Percentiles rank a stretch among this genome's conserved stretches.
Evolutionary conservation across 2,888 invertebrate species (phyloP).

Genomic region (Syrphus vitripennis): DNA sequence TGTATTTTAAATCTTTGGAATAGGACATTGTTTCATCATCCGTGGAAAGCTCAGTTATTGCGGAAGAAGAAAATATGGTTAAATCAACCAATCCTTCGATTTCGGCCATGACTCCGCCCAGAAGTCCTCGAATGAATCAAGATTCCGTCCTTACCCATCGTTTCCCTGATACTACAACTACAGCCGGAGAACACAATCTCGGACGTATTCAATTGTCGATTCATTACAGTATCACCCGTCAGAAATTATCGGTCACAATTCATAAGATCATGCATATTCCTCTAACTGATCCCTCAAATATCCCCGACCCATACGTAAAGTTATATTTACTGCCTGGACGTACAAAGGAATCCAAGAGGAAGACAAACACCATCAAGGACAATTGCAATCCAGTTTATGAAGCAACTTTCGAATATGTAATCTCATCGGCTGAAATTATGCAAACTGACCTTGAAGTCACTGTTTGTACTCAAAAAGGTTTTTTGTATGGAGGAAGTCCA

Average conservation of each 20-base stretch:
- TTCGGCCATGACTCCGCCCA: conserved; percentile 75
- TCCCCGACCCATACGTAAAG: conserved; percentile 95
- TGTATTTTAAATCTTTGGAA: neutral
- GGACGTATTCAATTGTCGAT: conserved; percentile 93
- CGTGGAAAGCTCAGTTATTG: conserved; percentile 75
- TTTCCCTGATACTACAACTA: conserved; percentile 84
- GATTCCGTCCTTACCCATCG: conserved; percentile 83
- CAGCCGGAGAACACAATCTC: conserved; percentile 88
- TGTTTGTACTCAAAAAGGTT: conserved; percentile 93
- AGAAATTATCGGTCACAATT: conserved; percentile 91
- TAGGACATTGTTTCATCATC: conserved; percentile 72
- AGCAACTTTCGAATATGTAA: conserved; percentile 94
- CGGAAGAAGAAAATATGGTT: conserved; percentile 75
- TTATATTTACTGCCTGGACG: conserved; percentile 92
- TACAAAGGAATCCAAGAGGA: conserved; percentile 92
- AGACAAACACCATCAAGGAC: conserved; percentile 91
- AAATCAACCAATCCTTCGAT: conserved; percentile 64
- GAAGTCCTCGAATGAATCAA: conserved; percentile 73
- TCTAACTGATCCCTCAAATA: conserved; percentile 89
- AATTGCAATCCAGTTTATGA: conserved; percentile 95
- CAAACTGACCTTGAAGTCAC: conserved; percentile 91
- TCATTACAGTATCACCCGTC: conserved; percentile 91
- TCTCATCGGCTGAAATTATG: conserved; percentile 90
- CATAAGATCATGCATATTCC: conserved; percentile 95
- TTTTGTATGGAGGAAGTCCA: conserved; percentile 90